Evolutionary conservation across 2,888 invertebrate genomes (phyloP), one percentile per base, ranked within the genome.

Genomic region (Ectemnius lituratus): DNA sequence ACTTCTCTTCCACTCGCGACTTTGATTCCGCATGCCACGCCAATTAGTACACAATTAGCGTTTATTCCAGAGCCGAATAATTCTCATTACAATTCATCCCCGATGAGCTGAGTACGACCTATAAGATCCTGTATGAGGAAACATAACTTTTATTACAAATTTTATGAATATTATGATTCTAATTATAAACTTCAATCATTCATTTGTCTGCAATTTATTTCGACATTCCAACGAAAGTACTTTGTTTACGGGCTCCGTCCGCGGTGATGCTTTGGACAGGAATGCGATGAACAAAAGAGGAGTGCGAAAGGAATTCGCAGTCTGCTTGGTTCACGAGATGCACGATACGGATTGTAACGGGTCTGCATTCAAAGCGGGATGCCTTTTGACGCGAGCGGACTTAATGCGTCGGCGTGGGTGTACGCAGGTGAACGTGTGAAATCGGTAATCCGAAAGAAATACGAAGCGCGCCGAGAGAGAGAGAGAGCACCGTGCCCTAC

Each of bases 361-460:
- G 2, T 18, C 52, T n/a, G 20, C 27, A 70, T 65, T 65, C 45
- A 60, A 28, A 62, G 28, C 63, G 28, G 18, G 5, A 49, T 23
- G 63, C 60, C 60, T 59, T 49, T 62, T 61, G 66, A 65, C 64
- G 58, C 65, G 59, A 37, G 52, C 0, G 57, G 47, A 28, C 45
- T 62, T 75, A 75, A 72, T 62, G 67, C 37, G 37, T 58, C 49
- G 11, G 75, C 75, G 73, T 75, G 63, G 75, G 75, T 59, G 75
- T 72, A 62, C 62, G 57, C 75, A 70, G 75, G 75, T 76, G 75
- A 76, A 75, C 56, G 75, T 62, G 57, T 75, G 76, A 71, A 76
- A 76, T 76, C 67, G 75, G 46, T 67, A 76, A 76, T 76, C 75
- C 60, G 56, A 16, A 67, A 67, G 52, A 49, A 45, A 67, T 23